A percentile compares a stretch with the other conserved stretches of the same genome.
These are phyloP conservation scores for Torymus auratus DNA, from an alignment of 2,888 invertebrate genomes.

Conservation along the genomic window DNA sequence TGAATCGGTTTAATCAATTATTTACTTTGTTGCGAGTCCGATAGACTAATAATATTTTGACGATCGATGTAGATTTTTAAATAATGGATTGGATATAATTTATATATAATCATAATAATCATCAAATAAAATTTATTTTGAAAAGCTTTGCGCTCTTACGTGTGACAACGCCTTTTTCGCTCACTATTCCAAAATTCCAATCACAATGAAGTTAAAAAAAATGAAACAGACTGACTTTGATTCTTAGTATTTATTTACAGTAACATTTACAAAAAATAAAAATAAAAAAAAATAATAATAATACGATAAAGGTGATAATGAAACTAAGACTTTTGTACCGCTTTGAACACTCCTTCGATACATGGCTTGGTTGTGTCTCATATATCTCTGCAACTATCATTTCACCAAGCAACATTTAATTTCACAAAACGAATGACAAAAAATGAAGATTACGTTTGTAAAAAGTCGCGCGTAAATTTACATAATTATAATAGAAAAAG, in stretches of 20 bases:
- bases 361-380: conserved; percentile 45
- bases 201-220: conserved; percentile 35
- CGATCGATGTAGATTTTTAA: neutral
- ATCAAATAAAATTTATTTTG: conserved; percentile 4
- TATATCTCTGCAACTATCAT: conserved; percentile 19
- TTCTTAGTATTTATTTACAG: conserved; percentile 57
- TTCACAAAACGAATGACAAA: no score
- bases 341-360: conserved; percentile 38
- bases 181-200: conserved; percentile 49
- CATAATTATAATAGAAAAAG: conserved; percentile 20
- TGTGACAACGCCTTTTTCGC: conserved; percentile 43
- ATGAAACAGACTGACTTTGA: conserved; percentile 56
- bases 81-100: neutral
- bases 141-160: conserved; percentile 11
- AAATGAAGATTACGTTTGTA: conserved; percentile 16
- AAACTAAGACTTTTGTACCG: conserved; percentile 46
- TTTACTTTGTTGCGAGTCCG: neutral
- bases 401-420: neutral
- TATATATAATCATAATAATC: neutral
- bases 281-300: conserved; percentile 10
- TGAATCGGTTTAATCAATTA: neutral
- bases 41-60: neutral
- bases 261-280: conserved; percentile 41
- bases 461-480: conserved; percentile 21
- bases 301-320: conserved; percentile 4